Base-by-base conservation (phyloP, 2,113 vertebrate species). In the Seriola rivoliana region DNA sequence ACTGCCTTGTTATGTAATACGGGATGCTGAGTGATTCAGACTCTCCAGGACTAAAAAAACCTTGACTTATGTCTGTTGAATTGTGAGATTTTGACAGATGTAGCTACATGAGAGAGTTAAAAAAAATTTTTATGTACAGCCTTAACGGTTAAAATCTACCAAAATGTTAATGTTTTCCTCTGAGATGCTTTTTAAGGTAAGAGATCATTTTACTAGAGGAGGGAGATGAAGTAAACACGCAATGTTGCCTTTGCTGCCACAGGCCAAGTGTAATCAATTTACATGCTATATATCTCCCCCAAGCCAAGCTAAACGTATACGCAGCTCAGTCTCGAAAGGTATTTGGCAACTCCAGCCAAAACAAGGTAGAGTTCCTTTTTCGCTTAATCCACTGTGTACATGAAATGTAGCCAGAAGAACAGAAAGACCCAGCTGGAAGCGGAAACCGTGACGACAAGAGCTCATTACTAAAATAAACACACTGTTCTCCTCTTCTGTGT, bases 401-500 rank as follows among this genome's bases (percentile, higher is more conserved):
- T 74, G 73, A 78, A 78, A 78, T 7, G 48, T 36, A 85, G 73
- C 81, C 68, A 59, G 70, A 75, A 58, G 78, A 86, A 88, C 38
- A 85, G 75, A 89, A 85, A 78, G 71, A 83, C 63, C 40, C 79
- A 76, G 88, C 78, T 91, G 88, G 84, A 86, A 70, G 83, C 17
- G 6, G 66, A 82, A 82, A 85, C 42, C 5, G 23, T 79, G 75
- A 86, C 85, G 78, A 82, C 78, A 69, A 84, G 75, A 84, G 87
- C 83, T 88, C 87, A 87, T 93, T 90, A 89, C 83, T 74, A 88
- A 89, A 89, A 89, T 88, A 90, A 90, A 89, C 73, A 87, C 81
- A 64, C 55, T 23, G 60, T 69, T 84, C 71, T 73, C 71, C 48
- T 81, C 77, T 76, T 79, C 66, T 23, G 78, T 63, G 60, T 63